Evolutionary conservation across 2,113 vertebrate species (phyloP).

Genomic region (Lota lota): DNA sequence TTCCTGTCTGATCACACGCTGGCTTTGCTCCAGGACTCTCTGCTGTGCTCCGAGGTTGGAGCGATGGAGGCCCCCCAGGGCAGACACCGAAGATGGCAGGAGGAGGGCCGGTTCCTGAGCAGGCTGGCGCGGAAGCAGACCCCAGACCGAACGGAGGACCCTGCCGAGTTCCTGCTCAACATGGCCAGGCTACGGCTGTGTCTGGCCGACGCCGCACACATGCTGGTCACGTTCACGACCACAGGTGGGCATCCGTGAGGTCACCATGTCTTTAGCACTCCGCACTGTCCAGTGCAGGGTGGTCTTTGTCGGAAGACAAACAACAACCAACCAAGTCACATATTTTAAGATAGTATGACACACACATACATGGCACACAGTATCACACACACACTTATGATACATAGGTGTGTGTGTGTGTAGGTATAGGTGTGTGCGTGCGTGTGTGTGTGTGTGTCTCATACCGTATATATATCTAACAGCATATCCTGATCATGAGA

Average conservation of each 20-base stretch:
- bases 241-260: constrained; percentile 25
- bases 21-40: constrained; percentile 54
- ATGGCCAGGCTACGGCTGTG: constrained; percentile 57
- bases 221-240: constrained; percentile 32
- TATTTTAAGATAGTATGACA: no score
- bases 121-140: constrained; percentile 56
- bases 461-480: not conserved
- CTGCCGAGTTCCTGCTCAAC: constrained; percentile 67
- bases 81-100: constrained; percentile 14
- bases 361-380: no score
- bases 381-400: no score
- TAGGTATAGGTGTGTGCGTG: no score
- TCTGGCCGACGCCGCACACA: constrained; percentile 51
- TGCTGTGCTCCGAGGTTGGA: constrained; percentile 37
- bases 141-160: constrained; percentile 43
- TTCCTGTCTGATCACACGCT: not conserved
- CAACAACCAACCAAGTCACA: no score
- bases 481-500: no score
- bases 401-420: no score
- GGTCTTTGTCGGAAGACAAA: no score
- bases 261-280: not conserved
- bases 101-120: constrained; percentile 56
- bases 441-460: not conserved
- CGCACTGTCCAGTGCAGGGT: no score
- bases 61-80: not conserved